Evolutionary conservation across 2,113 vertebrate genomes (phyloP), one percentile per base, ranked within the genome.

Genomic region (Embiotoca jacksoni): DNA sequence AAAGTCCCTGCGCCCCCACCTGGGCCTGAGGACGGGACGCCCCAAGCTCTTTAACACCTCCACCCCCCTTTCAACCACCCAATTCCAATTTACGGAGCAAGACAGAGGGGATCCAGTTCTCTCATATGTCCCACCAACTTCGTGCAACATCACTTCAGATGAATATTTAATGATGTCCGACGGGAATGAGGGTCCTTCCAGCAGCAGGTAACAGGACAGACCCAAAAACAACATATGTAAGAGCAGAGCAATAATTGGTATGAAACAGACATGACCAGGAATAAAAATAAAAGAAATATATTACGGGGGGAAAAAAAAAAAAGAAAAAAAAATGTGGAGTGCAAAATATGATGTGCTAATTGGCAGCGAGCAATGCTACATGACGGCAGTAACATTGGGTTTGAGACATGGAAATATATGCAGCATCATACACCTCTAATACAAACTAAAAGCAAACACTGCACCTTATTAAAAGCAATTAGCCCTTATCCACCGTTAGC

Each of bases 41-140:
- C 76, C 69, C 7, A 8, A 75, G 49, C 54, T 56, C 86, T 80
- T 72, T 63, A 57, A 72, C 85, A 85, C 82, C 63, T 75, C 77
- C 41, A 44, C 74, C 33, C 37, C 73, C 32, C 44, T 13, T 8
- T 10, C 56, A 3, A 2, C 46, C 52, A 23, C 63, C 49, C 41
- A 0, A 33, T 72, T 71, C 53, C 52, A 52, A 75, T 80, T 69
- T 69, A 67, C 71, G 65, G 0, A 53, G 7, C 30, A 41, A 35
- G 74, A 37, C 0, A 39, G 37, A 55, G 58, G 55, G 60, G 47
- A 23, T 71, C 63, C 46, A 30, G 15, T 54, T 57, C 53, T 47
- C 35, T 61, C 49, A 4, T 54, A 31, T 9, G 14, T 13, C 35
- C 58, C 68, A 3, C 44, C 7, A 46, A 62, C 39, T 57, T 67